These are phyloP conservation scores for Diachasmimorpha longicaudata DNA, from an alignment of 1,140 invertebrate genomes.

Conservation along the genomic window DNA sequence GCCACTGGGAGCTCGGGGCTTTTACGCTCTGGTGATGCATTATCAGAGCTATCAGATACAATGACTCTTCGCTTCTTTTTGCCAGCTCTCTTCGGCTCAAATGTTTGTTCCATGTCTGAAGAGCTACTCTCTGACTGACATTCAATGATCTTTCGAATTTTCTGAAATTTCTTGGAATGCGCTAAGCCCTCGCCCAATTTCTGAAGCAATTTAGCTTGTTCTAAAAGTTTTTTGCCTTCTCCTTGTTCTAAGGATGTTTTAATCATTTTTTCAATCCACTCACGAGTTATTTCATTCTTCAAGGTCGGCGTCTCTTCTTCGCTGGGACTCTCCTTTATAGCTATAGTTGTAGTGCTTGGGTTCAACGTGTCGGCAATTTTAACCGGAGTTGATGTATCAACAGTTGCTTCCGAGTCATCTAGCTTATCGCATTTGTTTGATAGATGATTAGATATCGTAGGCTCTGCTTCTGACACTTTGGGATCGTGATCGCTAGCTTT, in stretches of 20 bases:
- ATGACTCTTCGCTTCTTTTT: constrained; percentile 45
- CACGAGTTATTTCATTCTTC: constrained; percentile 28
- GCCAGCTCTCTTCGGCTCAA: constrained; percentile 36
- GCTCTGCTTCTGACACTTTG: constrained; percentile 3
- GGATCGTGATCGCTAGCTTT: neutral
- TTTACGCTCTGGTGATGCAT: constrained; percentile 43
- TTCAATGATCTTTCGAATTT: constrained; percentile 47
- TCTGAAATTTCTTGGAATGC: constrained; percentile 42
- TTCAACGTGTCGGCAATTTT: neutral
- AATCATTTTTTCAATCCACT: constrained; percentile 42
- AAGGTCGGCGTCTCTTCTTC: neutral
- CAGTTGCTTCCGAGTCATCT: neutral
- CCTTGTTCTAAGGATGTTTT: constrained; percentile 43
- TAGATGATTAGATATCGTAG: neutral
- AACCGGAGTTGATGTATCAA: constrained; percentile 25
- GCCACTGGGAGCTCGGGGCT: neutral
- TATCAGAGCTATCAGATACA: constrained; percentile 51
- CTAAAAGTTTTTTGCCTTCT: constrained; percentile 41
- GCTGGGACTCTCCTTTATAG: neutral
- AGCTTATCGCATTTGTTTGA: neutral
- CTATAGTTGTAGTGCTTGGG: neutral
- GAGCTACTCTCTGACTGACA: constrained; percentile 38
- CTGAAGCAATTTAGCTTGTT: constrained; percentile 42
- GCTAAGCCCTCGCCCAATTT: constrained; percentile 36
- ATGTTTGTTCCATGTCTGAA: constrained; percentile 33